Percentiles rank a stretch among this genome's conserved stretches.
phyloP scores from a whole-genome alignment of 92 coral and sea anemone species.

The Palythoa grandis region DNA sequence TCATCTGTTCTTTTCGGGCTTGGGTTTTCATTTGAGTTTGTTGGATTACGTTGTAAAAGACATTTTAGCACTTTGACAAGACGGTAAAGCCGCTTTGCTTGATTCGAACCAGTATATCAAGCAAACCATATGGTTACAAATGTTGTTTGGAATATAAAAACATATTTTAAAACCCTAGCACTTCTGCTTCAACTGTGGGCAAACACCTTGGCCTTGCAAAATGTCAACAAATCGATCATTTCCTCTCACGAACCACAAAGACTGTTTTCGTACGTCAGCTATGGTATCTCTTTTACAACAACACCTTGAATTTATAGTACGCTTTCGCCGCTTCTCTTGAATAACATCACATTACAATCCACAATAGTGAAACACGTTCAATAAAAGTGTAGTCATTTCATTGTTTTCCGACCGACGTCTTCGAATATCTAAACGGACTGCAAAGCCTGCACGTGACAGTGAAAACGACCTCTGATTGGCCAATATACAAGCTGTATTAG shows the following conservation, averaged over 20 bases:
- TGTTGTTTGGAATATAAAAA: constrained; percentile 9
- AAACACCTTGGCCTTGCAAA: constrained; percentile 42
- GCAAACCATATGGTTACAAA: constrained; percentile 34
- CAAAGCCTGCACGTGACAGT: constrained; percentile 32
- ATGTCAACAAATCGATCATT: constrained; percentile 40
- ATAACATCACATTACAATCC: constrained; percentile 34
- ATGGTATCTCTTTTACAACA: background rate
- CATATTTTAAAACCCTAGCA: constrained; percentile 1
- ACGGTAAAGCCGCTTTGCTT: background rate
- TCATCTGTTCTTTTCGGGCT: constrained; percentile 22
- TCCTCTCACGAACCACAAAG: background rate
- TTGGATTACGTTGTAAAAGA: background rate
- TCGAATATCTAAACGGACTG: constrained; percentile 36
- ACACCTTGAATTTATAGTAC: constrained; percentile 10
- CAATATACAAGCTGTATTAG: background rate
- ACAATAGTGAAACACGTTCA: constrained; percentile 31
- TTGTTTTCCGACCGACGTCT: constrained; percentile 21
- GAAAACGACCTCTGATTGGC: constrained; percentile 18
- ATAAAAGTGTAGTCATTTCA: constrained; percentile 28
- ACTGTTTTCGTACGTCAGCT: background rate
- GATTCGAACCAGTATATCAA: constrained; percentile 10
- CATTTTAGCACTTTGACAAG: background rate
- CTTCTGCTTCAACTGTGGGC: background rate
- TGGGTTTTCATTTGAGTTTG: constrained; percentile 9
- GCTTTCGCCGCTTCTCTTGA: constrained; percentile 4